These are phyloP conservation scores for Microcebus tavaratra DNA, from an alignment of 2,113 vertebrate species.

Conservation along the genomic window DNA sequence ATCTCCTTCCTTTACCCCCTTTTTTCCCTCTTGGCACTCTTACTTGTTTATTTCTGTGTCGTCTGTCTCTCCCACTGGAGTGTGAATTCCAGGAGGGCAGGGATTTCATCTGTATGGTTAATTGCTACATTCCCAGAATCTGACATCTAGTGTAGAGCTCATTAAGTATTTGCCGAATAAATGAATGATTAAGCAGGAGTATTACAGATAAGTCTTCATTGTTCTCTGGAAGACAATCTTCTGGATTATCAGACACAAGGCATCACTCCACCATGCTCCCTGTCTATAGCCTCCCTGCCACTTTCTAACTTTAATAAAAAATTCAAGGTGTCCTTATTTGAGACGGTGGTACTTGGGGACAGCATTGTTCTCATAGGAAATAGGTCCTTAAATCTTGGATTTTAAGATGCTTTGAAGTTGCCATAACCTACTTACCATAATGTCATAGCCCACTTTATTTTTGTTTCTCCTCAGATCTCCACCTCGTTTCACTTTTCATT, in stretches of 20 bases:
- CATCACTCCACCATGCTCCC: no score
- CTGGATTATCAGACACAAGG: neutral
- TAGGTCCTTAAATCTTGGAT: neutral
- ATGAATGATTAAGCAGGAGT: neutral
- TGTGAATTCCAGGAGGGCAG: neutral
- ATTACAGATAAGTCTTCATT: neutral
- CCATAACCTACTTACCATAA: neutral
- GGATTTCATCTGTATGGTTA: neutral
- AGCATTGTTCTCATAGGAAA: neutral
- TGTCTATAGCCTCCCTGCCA: neutral
- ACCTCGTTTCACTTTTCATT: neutral
- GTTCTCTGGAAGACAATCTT: neutral
- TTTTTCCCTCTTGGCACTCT: neutral
- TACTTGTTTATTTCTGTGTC: neutral
- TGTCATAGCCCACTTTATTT: neutral
- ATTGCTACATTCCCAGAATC: neutral
- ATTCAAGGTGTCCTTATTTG: neutral
- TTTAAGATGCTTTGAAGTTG: neutral
- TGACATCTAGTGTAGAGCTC: neutral
- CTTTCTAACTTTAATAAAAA: neutral
- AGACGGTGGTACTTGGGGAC: neutral
- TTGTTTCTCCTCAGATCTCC: neutral
- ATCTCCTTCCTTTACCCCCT: neutral
- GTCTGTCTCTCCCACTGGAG: neutral
- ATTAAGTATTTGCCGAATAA: neutral